Base-by-base conservation (phyloP, 2,888 invertebrate species). In the Notodonta dromedarius region DNA sequence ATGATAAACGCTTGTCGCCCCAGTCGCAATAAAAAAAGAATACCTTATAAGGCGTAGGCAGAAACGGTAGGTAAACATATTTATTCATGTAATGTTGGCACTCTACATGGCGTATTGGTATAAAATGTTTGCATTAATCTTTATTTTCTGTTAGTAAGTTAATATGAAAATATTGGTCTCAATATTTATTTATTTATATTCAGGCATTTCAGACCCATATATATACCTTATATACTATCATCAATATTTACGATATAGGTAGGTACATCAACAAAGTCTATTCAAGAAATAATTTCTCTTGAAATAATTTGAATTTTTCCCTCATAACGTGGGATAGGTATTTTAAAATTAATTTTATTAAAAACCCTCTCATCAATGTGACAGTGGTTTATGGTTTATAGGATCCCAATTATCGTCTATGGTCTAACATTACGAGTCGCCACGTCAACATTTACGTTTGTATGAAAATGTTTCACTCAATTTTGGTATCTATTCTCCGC, bases 1-100 rank as follows among this genome's bases (percentile, higher is more conserved):
- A 85, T 89, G 89, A 89, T 87, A 77, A 82, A 88, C 80, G 84
- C 77, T 74, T 82, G 83, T 79, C 81, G 80, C 78, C 69, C 63
- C 70, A 61, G 79, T 78, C 77, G 72, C 61, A 61, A 58, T 68
- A 79, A 78, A 80, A 82, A 79, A 65, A 65, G 60, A 48, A 61
- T 71, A 62, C 69, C 73, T 62, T 76, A 69, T 69, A 70, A 64
- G 66, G 69, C 35, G n/a, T 50, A 50, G 16, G 11, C 42, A 44
- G 35, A 56, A 42, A 56, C 44, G 44, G 44, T 24, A n/a, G 44
- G 16, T 40, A 56, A 16, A 44, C 35, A 16, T 40, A 39, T 50
- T 16, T 40, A 39, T 50, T 16, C 56, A 16, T 56, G 14, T 44
- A 56, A 46, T 46, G 46, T n/a, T 13, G n/a, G 11, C n/a, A n/a